Evolutionary conservation across 1,140 invertebrate species (phyloP), one percentile per base, ranked within the genome.

Genomic region (Drosophila navojoa): DNA sequence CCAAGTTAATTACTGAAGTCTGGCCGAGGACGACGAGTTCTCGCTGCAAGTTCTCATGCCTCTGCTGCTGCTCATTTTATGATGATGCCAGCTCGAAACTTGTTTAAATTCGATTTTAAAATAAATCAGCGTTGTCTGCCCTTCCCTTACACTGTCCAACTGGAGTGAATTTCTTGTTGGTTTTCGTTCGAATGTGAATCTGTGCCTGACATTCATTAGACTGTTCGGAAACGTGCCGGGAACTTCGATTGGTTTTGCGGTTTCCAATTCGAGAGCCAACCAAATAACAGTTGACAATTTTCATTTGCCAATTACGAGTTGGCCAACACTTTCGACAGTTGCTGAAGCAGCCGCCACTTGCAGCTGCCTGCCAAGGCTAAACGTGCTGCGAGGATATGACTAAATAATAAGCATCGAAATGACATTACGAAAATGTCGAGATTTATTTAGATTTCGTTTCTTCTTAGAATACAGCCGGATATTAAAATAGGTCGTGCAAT

Each of bases 1-100:
- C 82, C 82, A 76, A 86, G 79, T 76, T 86, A 86, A 86, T 86
- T 86, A 87, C 77, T 71, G 76, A 87, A 76, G 66, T 77, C 81
- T 82, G 57, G 49, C 55, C 64, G 60, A 59, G 57, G 57, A 55
- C 64, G 62, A 40, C 52, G 49, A 70, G 67, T 72, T 69, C 50
- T 35, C 50, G 13, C 52, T 45, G 10, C 57, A 40, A 35, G 16
- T n/a, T 45, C 16, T 55, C n/a, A 15, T 54, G 29, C 3, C 29
- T 25, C 64, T 50, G 29, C 11, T 15, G 5, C 47, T 47, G 25
- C 32, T 32, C 35, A 60, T 71, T 76, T 68, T 75, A 71, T 63
- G 71, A 69, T 35, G 59, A 38, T 38, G 49, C 15, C 50, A 25
- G 29, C 13, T 9, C 55, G n/a, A 81, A 86, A 82, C 76, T 79